Conservation (phyloP, 1,140 invertebrate species). For the Scaptomyza montana region DNA sequence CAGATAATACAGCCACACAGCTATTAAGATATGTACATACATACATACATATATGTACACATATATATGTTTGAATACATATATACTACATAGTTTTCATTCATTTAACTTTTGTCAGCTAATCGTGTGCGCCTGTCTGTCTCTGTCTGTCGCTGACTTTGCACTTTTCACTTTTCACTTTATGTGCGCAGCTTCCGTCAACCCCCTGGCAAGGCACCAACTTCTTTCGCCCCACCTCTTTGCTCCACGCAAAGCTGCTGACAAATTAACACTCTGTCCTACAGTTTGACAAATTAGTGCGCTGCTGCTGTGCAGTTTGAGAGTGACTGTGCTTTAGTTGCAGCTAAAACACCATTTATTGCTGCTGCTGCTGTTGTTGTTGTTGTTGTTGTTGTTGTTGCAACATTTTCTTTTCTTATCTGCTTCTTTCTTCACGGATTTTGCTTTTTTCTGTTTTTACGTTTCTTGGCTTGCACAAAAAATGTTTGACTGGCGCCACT, state of each 20-base stretch:
- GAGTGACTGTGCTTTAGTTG: too few relatives aligned
- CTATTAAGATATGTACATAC: constrained; percentile 7
- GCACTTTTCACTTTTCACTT: constrained; percentile 49
- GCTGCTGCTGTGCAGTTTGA: constrained; percentile 25
- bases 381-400: constrained; percentile 3
- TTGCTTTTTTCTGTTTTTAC: constrained; percentile 27
- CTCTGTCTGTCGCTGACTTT: constrained; percentile 58
- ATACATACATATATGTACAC: background rate
- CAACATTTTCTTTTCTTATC: constrained; percentile 23
- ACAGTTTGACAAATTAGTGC: constrained; percentile 4
- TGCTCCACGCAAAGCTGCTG: too few relatives aligned
- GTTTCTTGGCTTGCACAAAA: constrained; percentile 33
- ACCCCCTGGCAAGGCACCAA: background rate
- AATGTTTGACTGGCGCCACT: constrained; percentile 80
- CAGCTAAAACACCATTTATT: constrained; percentile 21
- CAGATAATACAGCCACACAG: constrained; percentile 8
- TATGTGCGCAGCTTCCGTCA: constrained; percentile 13
- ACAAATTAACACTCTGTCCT: too few relatives aligned
- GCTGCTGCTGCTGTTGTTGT: background rate
- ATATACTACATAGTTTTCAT: background rate
- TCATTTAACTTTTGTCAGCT: constrained; percentile 70
- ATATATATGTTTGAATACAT: too few relatives aligned
- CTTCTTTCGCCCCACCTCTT: background rate
- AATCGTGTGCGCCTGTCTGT: constrained; percentile 30
- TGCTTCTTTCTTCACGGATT: constrained; percentile 24